Percentiles rank a stretch among this genome's conserved stretches.
Conservation (phyloP, 2,797 vertebrate species). For the Gorsachius magnificus region DNA sequence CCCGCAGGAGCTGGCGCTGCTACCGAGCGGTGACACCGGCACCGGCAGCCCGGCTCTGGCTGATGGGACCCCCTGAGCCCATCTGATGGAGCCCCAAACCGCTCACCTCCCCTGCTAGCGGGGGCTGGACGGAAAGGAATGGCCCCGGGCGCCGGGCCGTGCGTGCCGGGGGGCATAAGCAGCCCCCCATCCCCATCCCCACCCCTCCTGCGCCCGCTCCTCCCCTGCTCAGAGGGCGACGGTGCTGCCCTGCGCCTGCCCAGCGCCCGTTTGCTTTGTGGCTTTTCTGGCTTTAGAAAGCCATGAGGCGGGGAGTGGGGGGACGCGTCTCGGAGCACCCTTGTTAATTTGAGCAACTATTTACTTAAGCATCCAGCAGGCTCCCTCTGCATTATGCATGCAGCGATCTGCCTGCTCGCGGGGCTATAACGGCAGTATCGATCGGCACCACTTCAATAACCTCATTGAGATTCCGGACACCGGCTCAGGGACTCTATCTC, state of each 20-base stretch:
- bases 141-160: neutral
- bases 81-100: neutral
- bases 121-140: neutral
- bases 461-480: conserved; percentile 92
- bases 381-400: conserved; percentile 77
- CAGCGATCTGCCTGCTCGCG: conserved; percentile 79
- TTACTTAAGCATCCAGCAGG: conserved; percentile 51
- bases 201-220: fast-evolving
- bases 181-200: neutral
- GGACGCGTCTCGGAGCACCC: neutral
- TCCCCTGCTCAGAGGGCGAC: fast-evolving
- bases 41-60: neutral
- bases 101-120: neutral
- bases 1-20: too few relatives aligned
- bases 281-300: neutral
- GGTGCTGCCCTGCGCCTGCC: neutral
- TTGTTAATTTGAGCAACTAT: conserved; percentile 45
- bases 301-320: neutral
- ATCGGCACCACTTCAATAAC: conserved; percentile 82
- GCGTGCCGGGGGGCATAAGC: fast-evolving
- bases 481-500: conserved; percentile 86
- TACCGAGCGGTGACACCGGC: neutral
- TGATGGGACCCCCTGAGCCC: neutral
- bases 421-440: conserved; percentile 87
- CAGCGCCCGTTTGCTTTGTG: fast-evolving